Base-by-base conservation (phyloP, 2,113 vertebrate genomes). In the Phyllostomus hastatus region DNA sequence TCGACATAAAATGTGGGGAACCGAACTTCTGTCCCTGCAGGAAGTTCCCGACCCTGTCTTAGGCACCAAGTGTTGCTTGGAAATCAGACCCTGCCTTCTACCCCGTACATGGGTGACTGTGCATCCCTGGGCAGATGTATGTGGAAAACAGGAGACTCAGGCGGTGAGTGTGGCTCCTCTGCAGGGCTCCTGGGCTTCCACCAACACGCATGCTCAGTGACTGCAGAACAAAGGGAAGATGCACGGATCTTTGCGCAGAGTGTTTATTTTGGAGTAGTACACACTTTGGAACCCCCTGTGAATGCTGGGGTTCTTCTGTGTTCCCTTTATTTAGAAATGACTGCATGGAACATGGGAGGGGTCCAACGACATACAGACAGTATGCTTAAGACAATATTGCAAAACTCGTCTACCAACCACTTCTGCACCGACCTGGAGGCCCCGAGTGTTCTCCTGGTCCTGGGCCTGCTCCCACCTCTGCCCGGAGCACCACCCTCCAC, bases 1-100 rank as follows among this genome's bases (percentile, higher is more conserved):
- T 14, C 9, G 9, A 15, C 9, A 14, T 9, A 20, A 33, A 11
- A 26, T 7, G 4, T 33, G 1, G 24, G 0, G 41, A 10, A 9
- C 1, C 31, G 38, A 10, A 35, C 16, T 35, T 24, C 64, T 52
- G 0, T 5, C 28, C 66, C 4, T 14, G 24, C 19, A 48, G 80
- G 41, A 22, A 35, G 19, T 14, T 11, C 76, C 14, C 1, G 31
- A n/a, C 0, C 38, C 46, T 10, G 33, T 22, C 48, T 12, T 16
- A 26, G 88, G 46, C 75, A 7, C 48, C 1, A 14, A 35, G 20
- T 0, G 2, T 46, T 24, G 6, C 64, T 46, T 2, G 14, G 6
- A 20, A 17, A 9, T 9, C 6, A 7, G 19, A n/a, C 33, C 14
- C 14, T 2, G 16, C 66, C n/a, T n/a, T n/a, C n/a, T n/a, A 0